phyloP scores from a whole-genome alignment of 2,888 invertebrate genomes.

The Dermolepida albohirtum region DNA sequence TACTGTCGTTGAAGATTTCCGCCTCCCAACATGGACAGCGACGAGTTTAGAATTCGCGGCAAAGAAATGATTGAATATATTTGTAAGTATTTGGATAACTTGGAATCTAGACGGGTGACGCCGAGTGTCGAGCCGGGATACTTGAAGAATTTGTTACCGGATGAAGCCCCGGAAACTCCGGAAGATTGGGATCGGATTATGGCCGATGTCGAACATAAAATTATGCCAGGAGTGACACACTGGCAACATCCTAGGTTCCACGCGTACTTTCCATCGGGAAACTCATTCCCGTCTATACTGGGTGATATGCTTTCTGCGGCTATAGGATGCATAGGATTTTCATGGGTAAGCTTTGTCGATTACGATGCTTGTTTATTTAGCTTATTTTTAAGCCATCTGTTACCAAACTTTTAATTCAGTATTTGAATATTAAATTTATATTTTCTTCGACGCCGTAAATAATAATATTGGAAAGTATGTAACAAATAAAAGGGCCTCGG shows the following conservation, averaged over 20 bases:
- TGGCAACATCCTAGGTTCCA: slow-evolving; percentile 99
- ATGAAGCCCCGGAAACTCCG: slow-evolving; percentile 82
- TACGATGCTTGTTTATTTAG: too few species aligned
- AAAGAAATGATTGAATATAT: slow-evolving; percentile 97
- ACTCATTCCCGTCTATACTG: slow-evolving; percentile 95
- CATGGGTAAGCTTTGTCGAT: slow-evolving; percentile 78
- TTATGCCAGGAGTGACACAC: slow-evolving; percentile 95
- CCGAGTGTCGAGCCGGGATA: slow-evolving; percentile 94
- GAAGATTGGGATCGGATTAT: slow-evolving; percentile 91
- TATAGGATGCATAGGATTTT: slow-evolving; percentile 97
- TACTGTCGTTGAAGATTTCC: slow-evolving; percentile 9
- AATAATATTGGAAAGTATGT: too few species aligned
- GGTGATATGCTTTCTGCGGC: slow-evolving; percentile 97
- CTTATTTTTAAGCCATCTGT: too few species aligned
- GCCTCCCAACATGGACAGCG: slow-evolving; percentile 82
- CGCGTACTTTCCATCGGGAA: slow-evolving; percentile 99
- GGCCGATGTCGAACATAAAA: slow-evolving; percentile 88
- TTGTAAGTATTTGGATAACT: slow-evolving; percentile 86
- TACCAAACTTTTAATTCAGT: too few species aligned
- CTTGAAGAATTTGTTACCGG: slow-evolving; percentile 80
- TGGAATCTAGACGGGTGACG: slow-evolving; percentile 84
- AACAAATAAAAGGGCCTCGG: too few species aligned
- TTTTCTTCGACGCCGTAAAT: too few species aligned
- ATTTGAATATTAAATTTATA: too few species aligned
- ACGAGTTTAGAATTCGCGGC: slow-evolving; percentile 87